A percentile compares a stretch with the other conserved stretches of the same genome.
Evolutionary conservation across 1,140 invertebrate genomes (phyloP).

Genomic region (Hyles vespertilio): DNA sequence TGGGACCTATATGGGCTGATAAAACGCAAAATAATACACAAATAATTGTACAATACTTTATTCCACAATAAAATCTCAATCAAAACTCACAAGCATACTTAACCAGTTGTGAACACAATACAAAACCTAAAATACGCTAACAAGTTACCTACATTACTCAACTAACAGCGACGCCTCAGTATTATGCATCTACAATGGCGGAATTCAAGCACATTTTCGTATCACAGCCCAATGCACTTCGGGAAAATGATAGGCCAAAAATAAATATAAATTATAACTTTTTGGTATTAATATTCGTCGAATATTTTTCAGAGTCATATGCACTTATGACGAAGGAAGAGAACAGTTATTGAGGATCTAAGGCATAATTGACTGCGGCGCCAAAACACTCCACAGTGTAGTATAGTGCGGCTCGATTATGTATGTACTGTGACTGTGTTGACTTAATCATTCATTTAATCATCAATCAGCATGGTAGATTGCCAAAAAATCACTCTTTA

Average conservation of each 20-base stretch:
- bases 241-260: not conserved
- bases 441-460: too few relatives aligned
- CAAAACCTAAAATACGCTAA: constrained; percentile 51
- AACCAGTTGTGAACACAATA: constrained; percentile 55
- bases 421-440: too few relatives aligned
- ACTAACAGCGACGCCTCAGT: not conserved
- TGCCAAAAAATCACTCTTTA: too few relatives aligned
- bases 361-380: too few relatives aligned
- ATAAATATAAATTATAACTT: not conserved
- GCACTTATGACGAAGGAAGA: too few relatives aligned
- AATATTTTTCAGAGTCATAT: too few relatives aligned
- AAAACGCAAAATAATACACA: constrained; percentile 25
- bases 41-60: constrained; percentile 56
- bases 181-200: constrained; percentile 11
- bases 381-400: too few relatives aligned
- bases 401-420: too few relatives aligned
- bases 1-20: too few relatives aligned
- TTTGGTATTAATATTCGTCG: too few relatives aligned
- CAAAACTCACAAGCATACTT: constrained; percentile 64
- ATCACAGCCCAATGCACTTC: constrained; percentile 22
- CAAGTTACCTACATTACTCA: constrained; percentile 38
- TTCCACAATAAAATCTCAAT: constrained; percentile 66
- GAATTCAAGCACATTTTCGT: constrained; percentile 19
- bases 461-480: too few relatives aligned
- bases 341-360: too few relatives aligned